These are phyloP conservation scores for Rapana venosa DNA, from an alignment of 2,888 invertebrate species.

Conservation along the genomic window DNA sequence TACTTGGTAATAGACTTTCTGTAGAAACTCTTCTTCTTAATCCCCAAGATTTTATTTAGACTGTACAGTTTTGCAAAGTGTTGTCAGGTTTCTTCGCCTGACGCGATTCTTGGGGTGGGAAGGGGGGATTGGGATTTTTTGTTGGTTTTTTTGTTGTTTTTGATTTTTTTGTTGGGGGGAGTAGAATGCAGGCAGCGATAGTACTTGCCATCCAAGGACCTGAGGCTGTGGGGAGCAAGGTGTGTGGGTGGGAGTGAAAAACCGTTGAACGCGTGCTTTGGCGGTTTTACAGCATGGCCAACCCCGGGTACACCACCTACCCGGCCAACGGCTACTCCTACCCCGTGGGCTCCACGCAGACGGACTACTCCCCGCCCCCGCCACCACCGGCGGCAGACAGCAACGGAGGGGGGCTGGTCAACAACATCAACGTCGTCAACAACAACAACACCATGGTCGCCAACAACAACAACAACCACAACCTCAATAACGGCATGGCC, in stretches of 20 bases:
- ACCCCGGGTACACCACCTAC: constrained; percentile 42
- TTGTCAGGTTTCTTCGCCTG: no score
- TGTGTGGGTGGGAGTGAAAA: no score
- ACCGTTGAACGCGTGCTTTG: no score
- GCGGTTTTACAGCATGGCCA: constrained; percentile 49
- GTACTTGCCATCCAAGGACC: no score
- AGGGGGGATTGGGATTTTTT: no score
- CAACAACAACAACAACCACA: constrained; percentile 47
- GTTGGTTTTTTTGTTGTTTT: not conserved
- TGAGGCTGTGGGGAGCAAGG: no score
- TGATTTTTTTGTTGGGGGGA: not conserved
- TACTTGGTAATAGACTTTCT: no score
- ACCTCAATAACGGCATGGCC: constrained; percentile 44
- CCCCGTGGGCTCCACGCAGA: constrained; percentile 48
- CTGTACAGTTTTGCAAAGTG: no score
- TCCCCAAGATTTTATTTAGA: no score
- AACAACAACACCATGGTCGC: constrained; percentile 35
- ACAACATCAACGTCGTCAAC: constrained; percentile 43
- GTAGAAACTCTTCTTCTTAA: no score
- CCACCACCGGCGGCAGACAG: constrained; percentile 53
- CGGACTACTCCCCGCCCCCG: constrained; percentile 49
- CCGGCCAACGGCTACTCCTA: constrained; percentile 62
- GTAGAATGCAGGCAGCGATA: no score
- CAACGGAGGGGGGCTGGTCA: constrained; percentile 40
- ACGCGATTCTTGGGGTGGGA: no score